phyloP scores from a whole-genome alignment of 2,797 vertebrate species.

The Diglossa cyanea region DNA sequence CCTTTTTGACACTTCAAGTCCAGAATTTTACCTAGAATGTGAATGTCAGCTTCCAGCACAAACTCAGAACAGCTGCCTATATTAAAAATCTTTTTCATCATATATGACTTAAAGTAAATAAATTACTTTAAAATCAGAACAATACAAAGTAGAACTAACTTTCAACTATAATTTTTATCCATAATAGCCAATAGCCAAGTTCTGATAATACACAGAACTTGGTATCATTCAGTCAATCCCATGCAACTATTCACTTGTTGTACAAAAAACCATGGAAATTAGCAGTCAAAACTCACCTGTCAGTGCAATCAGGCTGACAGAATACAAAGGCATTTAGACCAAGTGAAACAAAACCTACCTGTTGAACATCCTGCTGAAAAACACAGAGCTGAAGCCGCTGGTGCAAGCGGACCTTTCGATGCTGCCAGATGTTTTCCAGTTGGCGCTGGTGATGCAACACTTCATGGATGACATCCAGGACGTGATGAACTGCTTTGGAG shows the following conservation, averaged over 20 bases:
- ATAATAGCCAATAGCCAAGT: background rate
- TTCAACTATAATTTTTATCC: background rate
- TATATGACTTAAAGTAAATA: background rate
- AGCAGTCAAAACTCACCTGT: background rate
- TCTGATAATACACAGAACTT: background rate
- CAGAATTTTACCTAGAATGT: background rate
- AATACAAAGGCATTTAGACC: background rate
- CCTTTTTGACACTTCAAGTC: background rate
- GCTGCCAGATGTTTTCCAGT: conserved; percentile 98
- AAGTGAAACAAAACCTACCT: conserved; percentile 74
- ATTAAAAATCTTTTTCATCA: background rate
- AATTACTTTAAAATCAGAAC: background rate
- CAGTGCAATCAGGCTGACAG: background rate
- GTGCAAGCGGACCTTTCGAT: conserved; percentile 96
- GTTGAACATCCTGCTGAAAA: conserved; percentile 97
- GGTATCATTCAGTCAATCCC: background rate
- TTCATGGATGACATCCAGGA: conserved; percentile 95
- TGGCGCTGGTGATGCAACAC: conserved; percentile 97
- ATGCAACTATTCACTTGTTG: background rate
- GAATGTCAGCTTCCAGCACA: background rate
- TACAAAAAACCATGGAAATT: accelerated
- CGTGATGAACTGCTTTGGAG: conserved; percentile 95
- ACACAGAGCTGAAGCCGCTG: conserved; percentile 96
- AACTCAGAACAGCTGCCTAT: background rate
- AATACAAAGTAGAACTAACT: background rate